Evolutionary conservation across 2,113 vertebrate species (phyloP).

Genomic region (rat (Rattus norvegicus)): DNA sequence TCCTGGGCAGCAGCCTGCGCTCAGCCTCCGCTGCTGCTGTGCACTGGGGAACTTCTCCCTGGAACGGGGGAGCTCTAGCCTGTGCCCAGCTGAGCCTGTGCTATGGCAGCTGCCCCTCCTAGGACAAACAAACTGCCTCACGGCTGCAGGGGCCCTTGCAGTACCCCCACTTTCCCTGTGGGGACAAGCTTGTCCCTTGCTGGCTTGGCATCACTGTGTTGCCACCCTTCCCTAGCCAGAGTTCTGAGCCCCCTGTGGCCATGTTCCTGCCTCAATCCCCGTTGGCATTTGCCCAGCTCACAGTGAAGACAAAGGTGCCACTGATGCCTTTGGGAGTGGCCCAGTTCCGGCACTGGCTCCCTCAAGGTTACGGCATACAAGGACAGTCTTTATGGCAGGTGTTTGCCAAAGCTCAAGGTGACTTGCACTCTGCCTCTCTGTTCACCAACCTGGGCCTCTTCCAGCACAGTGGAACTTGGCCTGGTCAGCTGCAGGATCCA

Average conservation of each 20-base stretch:
- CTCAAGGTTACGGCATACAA: conserved; percentile 44
- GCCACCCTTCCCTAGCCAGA: rapidly evolving
- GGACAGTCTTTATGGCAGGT: conserved; percentile 51
- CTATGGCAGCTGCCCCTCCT: rapidly evolving
- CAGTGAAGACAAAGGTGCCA: background rate
- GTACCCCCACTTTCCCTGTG: background rate
- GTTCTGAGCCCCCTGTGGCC: background rate
- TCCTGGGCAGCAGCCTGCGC: rapidly evolving
- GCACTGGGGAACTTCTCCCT: background rate
- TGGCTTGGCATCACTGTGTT: background rate
- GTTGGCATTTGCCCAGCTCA: background rate
- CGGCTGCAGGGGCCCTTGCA: rapidly evolving
- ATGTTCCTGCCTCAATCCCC: background rate
- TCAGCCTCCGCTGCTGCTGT: background rate
- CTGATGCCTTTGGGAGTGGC: background rate
- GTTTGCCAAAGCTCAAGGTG: conserved; percentile 19
- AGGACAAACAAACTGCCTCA: rapidly evolving
- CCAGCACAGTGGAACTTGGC: too few relatives aligned
- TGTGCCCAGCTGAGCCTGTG: background rate
- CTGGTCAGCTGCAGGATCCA: background rate
- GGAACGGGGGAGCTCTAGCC: rapidly evolving
- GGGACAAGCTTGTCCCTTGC: rapidly evolving
- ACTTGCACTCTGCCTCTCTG: conserved; percentile 44
- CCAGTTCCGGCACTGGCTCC: rapidly evolving
- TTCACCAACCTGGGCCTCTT: background rate